Evolutionary conservation across 2,888 invertebrate species (phyloP).

Genomic region (Rhogogaster chlorosoma): DNA sequence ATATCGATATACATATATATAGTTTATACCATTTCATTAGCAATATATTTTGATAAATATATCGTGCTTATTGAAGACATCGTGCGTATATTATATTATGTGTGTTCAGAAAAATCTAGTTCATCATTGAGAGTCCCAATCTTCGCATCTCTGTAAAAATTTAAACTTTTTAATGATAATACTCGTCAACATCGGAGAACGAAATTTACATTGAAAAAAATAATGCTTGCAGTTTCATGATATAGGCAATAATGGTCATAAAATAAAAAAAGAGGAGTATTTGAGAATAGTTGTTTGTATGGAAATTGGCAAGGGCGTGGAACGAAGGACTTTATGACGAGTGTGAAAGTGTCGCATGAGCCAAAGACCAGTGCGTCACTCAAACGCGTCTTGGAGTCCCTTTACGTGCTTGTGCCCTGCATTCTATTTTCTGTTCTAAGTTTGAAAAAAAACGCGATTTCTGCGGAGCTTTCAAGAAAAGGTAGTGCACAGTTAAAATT

Average conservation of each 20-base stretch:
- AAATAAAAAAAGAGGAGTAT: neutral
- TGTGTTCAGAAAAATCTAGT: slow-evolving; percentile 18
- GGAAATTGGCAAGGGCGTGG: too few relatives aligned
- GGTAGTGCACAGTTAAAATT: too few relatives aligned
- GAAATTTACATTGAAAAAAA: neutral
- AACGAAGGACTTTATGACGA: too few relatives aligned
- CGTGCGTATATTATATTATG: slow-evolving; percentile 37
- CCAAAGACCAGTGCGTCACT: too few relatives aligned
- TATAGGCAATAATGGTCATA: neutral
- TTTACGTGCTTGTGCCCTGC: too few relatives aligned
- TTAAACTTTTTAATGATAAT: neutral
- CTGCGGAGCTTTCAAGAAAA: too few relatives aligned
- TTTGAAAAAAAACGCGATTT: too few relatives aligned
- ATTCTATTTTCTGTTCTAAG: too few relatives aligned
- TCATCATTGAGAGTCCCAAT: slow-evolving; percentile 82
- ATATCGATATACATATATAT: neutral
- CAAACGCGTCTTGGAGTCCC: too few relatives aligned
- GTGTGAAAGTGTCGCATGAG: too few relatives aligned
- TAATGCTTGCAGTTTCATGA: neutral
- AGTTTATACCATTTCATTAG: neutral
- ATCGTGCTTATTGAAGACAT: neutral
- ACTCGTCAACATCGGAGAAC: neutral
- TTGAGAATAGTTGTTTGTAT: too few relatives aligned
- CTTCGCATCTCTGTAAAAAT: slow-evolving; percentile 82
- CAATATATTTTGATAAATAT: neutral